phyloP scores from a whole-genome alignment of 2,888 invertebrate species.

The Epistrophe eligans region DNA sequence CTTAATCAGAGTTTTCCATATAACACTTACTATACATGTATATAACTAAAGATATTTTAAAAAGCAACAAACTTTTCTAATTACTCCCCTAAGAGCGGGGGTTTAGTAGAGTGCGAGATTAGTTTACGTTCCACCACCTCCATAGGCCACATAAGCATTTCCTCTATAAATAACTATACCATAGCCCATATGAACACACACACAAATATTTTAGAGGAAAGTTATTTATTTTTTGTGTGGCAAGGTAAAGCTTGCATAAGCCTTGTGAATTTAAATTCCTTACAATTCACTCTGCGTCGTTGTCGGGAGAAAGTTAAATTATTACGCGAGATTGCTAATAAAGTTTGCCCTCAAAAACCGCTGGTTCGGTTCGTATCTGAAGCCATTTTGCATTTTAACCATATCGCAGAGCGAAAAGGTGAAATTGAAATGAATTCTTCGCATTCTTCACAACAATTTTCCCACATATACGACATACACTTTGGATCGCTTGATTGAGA shows the following conservation, averaged over 20 bases:
- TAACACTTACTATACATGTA: constrained; percentile 11
- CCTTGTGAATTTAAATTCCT: constrained; percentile 70
- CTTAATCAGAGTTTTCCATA: constrained; percentile 59
- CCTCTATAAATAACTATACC: background rate
- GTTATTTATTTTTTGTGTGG: constrained; percentile 46
- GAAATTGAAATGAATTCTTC: constrained; percentile 50
- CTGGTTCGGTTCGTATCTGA: background rate
- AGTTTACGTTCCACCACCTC: constrained; percentile 13
- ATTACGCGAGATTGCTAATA: constrained; percentile 62
- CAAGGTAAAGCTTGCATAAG: constrained; percentile 59
- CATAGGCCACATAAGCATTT: background rate
- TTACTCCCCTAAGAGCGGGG: constrained; percentile 40
- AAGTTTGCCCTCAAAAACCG: constrained; percentile 44
- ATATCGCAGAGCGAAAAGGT: constrained; percentile 36
- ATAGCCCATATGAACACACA: background rate
- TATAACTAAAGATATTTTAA: constrained; percentile 28
- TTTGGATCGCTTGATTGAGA: background rate
- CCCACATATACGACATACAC: constrained; percentile 13
- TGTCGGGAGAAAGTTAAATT: constrained; percentile 39
- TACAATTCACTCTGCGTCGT: constrained; percentile 36
- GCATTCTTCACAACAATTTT: constrained; percentile 25
- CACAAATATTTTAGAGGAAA: background rate
- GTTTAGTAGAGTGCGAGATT: background rate
- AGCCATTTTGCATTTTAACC: constrained; percentile 33
- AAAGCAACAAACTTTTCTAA: constrained; percentile 72